These are phyloP conservation scores for Pachyramphus minor DNA, from an alignment of 2,113 vertebrate species.

Conservation along the genomic window DNA sequence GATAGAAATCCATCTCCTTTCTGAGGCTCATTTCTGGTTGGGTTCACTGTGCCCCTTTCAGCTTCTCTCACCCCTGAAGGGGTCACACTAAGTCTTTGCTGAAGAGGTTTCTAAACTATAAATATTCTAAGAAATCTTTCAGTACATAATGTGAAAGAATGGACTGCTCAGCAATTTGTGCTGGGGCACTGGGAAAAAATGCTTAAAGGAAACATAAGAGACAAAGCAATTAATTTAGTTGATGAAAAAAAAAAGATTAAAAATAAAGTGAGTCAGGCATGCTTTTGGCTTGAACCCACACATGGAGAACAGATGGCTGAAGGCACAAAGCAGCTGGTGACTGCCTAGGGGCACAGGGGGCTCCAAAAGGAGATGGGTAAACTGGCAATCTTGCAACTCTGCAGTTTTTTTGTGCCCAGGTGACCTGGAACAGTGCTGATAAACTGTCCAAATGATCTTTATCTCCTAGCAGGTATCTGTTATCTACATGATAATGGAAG, in stretches of 20 bases:
- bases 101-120: not conserved
- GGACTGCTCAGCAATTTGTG: not conserved
- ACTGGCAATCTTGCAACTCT: not conserved
- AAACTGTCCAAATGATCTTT: not conserved
- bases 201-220: not conserved
- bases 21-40: not conserved
- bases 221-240: not conserved
- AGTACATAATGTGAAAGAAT: not conserved
- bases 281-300: not conserved
- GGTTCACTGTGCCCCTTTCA: not conserved
- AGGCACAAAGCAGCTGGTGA: conserved; percentile 27
- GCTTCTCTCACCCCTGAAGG: not conserved
- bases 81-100: not conserved
- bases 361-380: not conserved
- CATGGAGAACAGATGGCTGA: conserved; percentile 26
- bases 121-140: not conserved
- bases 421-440: conserved; percentile 10
- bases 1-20: not conserved
- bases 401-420: not conserved
- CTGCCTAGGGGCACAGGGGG: not conserved
- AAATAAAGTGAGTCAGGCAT: not conserved
- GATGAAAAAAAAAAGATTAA: not conserved
- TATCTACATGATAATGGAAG: not conserved
- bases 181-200: not conserved
- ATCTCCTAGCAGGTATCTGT: not conserved